These are phyloP conservation scores for Microdon myrmicae DNA, from an alignment of 2,888 invertebrate genomes.

Conservation along the genomic window DNA sequence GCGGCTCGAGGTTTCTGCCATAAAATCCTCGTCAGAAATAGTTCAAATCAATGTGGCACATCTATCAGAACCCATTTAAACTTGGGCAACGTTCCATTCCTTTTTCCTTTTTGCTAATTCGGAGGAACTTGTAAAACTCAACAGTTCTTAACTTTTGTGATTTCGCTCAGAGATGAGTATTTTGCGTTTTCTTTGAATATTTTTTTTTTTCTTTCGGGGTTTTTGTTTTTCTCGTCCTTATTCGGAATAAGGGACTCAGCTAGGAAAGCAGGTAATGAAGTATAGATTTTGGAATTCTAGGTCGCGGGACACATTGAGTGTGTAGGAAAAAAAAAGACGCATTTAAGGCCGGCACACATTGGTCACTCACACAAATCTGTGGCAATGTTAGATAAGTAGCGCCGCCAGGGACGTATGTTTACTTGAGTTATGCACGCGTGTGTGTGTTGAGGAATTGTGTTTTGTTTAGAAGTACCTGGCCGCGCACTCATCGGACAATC, in stretches of 20 bases:
- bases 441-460: constrained; percentile 3
- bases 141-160: too few species aligned
- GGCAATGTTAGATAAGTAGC: constrained; percentile 36
- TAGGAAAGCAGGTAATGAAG: constrained; percentile 39
- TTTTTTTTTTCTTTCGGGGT: constrained; percentile 5
- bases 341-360: constrained; percentile 22
- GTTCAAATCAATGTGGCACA: too few species aligned
- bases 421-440: constrained; percentile 6
- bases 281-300: constrained; percentile 29
- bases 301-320: constrained; percentile 43
- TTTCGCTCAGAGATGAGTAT: constrained; percentile 25
- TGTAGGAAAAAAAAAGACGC: constrained; percentile 25
- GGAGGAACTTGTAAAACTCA: neutral
- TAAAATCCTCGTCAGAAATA: too few species aligned
- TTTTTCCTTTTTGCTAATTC: constrained; percentile 21
- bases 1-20: too few species aligned
- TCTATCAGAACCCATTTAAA: too few species aligned
- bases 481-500: constrained; percentile 33
- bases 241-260: too few species aligned
- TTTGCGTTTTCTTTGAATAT: constrained; percentile 8
- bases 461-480: constrained; percentile 46
- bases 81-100: too few species aligned
- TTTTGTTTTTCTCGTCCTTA: constrained; percentile 8
- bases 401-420: constrained; percentile 31
- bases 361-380: neutral